phyloP scores from a whole-genome alignment of 2,888 invertebrate genomes.

The Entomobrya proxima region DNA sequence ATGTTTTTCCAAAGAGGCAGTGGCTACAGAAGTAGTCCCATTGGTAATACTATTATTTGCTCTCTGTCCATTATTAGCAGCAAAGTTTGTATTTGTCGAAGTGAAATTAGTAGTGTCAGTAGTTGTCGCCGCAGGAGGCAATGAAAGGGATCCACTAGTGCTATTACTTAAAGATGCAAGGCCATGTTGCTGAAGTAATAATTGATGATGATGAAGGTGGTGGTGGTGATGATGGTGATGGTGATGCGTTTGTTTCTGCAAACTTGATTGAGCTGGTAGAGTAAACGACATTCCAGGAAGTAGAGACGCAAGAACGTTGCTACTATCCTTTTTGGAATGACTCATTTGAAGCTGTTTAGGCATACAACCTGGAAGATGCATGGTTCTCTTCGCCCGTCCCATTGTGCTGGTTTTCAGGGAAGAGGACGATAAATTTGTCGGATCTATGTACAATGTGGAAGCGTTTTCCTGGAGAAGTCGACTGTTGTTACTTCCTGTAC shows the following conservation, averaged over 20 bases:
- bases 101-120: background rate
- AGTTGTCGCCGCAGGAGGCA: constrained; percentile 18
- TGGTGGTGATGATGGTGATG: constrained; percentile 23
- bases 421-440: background rate
- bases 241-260: constrained; percentile 17
- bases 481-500: constrained; percentile 38
- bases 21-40: background rate
- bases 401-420: constrained; percentile 24
- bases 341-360: constrained; percentile 29
- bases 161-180: constrained; percentile 37
- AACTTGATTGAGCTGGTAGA: constrained; percentile 45
- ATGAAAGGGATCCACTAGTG: constrained; percentile 29
- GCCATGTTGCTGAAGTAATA: constrained; percentile 34
- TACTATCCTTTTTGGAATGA: constrained; percentile 23
- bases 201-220: constrained; percentile 13
- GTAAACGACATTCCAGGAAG: constrained; percentile 52
- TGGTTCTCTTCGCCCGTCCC: too few relatives aligned
- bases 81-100: background rate
- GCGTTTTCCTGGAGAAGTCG: constrained; percentile 21
- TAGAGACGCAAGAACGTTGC: constrained; percentile 18
- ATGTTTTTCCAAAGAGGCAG: constrained; percentile 18
- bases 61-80: constrained; percentile 39
- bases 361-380: too few relatives aligned
- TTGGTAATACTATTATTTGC: background rate
- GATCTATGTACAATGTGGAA: background rate